phyloP scores from a whole-genome alignment of 2,888 invertebrate genomes.

The Napeogenes inachia region DNA sequence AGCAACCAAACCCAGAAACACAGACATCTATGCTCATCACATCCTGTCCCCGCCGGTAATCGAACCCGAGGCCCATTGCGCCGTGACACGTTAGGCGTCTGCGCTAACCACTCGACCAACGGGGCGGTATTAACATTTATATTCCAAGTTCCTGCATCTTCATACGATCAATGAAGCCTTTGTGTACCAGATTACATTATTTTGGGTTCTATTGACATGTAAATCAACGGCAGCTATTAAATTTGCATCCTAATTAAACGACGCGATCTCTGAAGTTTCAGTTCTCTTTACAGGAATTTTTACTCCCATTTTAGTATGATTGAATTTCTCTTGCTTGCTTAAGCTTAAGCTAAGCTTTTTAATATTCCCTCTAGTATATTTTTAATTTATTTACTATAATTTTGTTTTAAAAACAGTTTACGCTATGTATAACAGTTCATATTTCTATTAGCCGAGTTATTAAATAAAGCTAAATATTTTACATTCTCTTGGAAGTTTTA shows the following conservation, averaged over 20 bases:
- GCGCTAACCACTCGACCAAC: no score
- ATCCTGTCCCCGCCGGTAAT: no score
- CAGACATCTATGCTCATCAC: no score
- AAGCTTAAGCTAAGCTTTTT: conserved; percentile 10
- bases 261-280: conserved; percentile 41
- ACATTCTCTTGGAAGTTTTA: no score
- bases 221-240: conserved; percentile 72
- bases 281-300: conserved; percentile 46
- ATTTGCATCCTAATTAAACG: conserved; percentile 76
- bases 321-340: conserved; percentile 27
- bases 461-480: conserved; percentile 2
- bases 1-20: no score
- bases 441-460: not conserved
- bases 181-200: conserved; percentile 66
- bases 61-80: no score
- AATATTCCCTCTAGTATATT: conserved; percentile 6
- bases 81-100: no score
- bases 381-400: not conserved
- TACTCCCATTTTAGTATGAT: conserved; percentile 32
- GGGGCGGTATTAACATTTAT: not conserved
- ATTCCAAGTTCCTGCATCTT: conserved; percentile 49
- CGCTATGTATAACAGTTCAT: no score
- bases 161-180: conserved; percentile 59
- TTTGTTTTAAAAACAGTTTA: not conserved
- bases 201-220: conserved; percentile 73